Conservation (phyloP, 2,888 invertebrate genomes). For the Drosophila suboccidentalis region DNA sequence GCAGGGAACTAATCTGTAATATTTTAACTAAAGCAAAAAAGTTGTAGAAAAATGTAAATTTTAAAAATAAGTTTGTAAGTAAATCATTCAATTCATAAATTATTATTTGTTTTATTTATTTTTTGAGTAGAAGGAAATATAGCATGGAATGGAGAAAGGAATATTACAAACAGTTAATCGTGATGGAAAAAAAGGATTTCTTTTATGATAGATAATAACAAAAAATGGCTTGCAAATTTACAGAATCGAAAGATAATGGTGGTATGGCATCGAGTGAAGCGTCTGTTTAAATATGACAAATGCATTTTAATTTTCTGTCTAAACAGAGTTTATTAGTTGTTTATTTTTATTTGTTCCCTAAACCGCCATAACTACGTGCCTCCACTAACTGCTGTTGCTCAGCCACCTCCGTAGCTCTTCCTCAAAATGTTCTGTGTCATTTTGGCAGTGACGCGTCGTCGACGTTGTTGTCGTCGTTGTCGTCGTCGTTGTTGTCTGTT, state of each 20-base stretch:
- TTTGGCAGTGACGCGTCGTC: constrained; percentile 36
- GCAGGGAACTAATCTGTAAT: too few relatives aligned
- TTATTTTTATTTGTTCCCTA: constrained; percentile 7
- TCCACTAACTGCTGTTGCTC: constrained; percentile 6
- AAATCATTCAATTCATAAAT: too few relatives aligned
- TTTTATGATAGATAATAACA: not conserved
- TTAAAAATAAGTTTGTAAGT: not conserved
- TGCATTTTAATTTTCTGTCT: not conserved
- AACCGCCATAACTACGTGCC: constrained; percentile 23
- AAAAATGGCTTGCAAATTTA: too few relatives aligned
- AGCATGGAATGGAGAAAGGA: too few relatives aligned
- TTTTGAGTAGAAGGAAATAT: too few relatives aligned
- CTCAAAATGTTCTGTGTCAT: constrained; percentile 30
- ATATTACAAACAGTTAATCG: too few relatives aligned
- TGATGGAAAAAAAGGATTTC: too few relatives aligned
- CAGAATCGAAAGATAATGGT: not conserved
- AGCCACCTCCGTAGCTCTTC: not conserved
- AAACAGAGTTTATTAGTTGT: not conserved
- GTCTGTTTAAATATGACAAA: not conserved
- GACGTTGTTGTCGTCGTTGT: constrained; percentile 9
- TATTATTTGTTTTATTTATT: too few relatives aligned
- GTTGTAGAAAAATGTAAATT: too few relatives aligned
- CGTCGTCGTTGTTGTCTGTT: constrained; percentile 18
- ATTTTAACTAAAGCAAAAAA: too few relatives aligned
- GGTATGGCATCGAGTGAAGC: not conserved